Evolutionary conservation across 1,140 invertebrate genomes (phyloP).

Genomic region (Drosophila busckii): DNA sequence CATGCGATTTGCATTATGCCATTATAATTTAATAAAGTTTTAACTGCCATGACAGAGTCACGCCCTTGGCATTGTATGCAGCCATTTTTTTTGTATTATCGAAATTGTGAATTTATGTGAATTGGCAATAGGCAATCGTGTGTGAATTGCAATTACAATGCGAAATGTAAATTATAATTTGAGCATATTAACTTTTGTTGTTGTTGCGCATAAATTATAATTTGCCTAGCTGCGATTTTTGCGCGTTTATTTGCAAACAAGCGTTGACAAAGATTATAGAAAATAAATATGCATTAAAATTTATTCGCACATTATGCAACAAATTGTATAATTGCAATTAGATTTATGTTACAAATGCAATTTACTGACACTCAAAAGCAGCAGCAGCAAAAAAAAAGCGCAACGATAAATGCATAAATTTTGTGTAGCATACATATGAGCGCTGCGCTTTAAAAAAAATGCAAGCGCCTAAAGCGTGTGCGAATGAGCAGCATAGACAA

Average conservation of each 20-base stretch:
- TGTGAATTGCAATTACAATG: constrained; percentile 38
- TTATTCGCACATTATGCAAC: constrained; percentile 59
- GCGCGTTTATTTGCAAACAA: constrained; percentile 72
- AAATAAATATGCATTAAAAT: constrained; percentile 32
- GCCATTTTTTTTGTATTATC: constrained; percentile 22
- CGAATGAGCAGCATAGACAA: no score
- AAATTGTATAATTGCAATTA: constrained; percentile 76
- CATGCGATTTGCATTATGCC: constrained; percentile 54
- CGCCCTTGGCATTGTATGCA: constrained; percentile 31
- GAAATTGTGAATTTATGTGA: constrained; percentile 30
- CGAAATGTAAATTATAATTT: constrained; percentile 36
- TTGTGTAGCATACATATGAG: no score
- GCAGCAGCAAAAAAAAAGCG: constrained; percentile 6
- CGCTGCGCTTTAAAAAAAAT: no score
- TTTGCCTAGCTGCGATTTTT: constrained; percentile 47
- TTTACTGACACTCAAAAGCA: constrained; percentile 22
- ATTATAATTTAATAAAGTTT: constrained; percentile 64
- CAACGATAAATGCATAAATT: constrained; percentile 20
- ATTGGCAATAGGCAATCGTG: constrained; percentile 48
- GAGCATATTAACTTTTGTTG: constrained; percentile 26
- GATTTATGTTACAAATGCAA: constrained; percentile 57
- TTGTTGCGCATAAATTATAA: constrained; percentile 51
- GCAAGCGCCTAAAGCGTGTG: no score
- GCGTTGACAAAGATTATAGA: constrained; percentile 50
- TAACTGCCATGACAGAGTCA: constrained; percentile 37